Base-by-base conservation (phyloP, 2,888 invertebrate genomes). In the Empis livida region DNA sequence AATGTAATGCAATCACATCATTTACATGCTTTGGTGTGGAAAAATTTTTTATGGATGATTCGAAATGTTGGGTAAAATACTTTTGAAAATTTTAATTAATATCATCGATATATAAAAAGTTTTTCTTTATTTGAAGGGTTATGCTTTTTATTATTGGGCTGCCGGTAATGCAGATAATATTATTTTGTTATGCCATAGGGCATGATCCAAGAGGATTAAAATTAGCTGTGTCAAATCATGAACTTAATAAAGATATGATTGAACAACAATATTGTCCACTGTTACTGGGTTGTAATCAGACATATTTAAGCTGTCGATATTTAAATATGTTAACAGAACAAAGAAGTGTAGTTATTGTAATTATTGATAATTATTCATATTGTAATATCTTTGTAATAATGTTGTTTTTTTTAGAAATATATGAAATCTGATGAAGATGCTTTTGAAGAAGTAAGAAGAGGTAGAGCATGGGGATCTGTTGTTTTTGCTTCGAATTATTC, bases 141-240 rank as follows among this genome's bases (percentile, higher is more conserved):
- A 79, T 94, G 75, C 65, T 84, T 42, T 93, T 93, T 67, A 83
- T 93, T 56, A 80, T 91, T 52, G 82, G 85, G 13, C 73, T 94
- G 44, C 94, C 94, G 0, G 79, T 90, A 3, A 75, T 84, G 2
- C 91, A 94, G 72, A 89, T 88, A 60, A 71, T 91, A 17, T 70
- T 94, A 42, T 94, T 93, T 72, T 93, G 92, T 62, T 69, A 87
- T 44, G 84, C 92, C 14, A 86, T 92, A 56, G 91, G 91, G n/a
- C 84, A 85, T 61, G 86, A 89, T 62, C 91, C 91, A 0, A 71
- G 74, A 9, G 82, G 84, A 13, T 71, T 94, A 1, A 78, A 77
- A 40, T 64, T 94, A 38, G 90, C 84, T 1, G 76, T 92, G 27
- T 81, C 89, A 23, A 93, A 93, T 70, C 71, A 85, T 55, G 93